A percentile compares a stretch with the other conserved stretches of the same genome.
These are phyloP conservation scores for Pterostichus niger DNA, from an alignment of 2,888 invertebrate genomes.

Conservation along the genomic window DNA sequence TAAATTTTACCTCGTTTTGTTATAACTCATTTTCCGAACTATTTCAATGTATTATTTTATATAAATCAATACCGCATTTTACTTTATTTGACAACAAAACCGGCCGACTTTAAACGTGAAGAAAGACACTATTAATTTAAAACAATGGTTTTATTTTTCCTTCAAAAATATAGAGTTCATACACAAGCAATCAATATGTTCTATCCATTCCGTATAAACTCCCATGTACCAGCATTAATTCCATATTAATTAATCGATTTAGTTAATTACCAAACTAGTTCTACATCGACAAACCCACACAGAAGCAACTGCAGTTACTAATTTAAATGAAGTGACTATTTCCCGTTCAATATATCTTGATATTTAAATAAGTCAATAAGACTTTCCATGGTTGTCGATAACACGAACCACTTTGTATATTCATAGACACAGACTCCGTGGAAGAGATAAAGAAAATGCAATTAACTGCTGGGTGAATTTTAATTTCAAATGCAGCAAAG, in stretches of 20 bases:
- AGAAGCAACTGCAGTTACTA: not conserved
- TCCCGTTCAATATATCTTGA: constrained; percentile 22
- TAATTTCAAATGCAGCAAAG: constrained; percentile 24
- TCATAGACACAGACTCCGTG: not conserved
- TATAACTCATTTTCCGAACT: too few relatives aligned
- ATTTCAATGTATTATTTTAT: too few relatives aligned
- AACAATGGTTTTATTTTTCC: too few relatives aligned
- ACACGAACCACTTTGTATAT: constrained; percentile 23
- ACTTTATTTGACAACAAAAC: too few relatives aligned
- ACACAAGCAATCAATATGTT: too few relatives aligned
- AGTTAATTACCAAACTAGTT: constrained; percentile 16
- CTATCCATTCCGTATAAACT: not conserved
- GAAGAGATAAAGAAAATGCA: constrained; percentile 34
- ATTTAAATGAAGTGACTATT: constrained; percentile 18
- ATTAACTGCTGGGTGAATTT: constrained; percentile 16
- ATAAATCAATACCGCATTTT: too few relatives aligned
- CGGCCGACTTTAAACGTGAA: too few relatives aligned
- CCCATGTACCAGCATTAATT: not conserved
- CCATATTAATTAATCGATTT: constrained; percentile 34
- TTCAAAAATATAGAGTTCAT: too few relatives aligned
- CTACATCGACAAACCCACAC: not conserved
- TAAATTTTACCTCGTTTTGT: too few relatives aligned
- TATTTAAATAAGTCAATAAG: constrained; percentile 32
- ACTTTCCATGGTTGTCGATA: constrained; percentile 1
- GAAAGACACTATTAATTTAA: too few relatives aligned